Evolutionary conservation across 2,113 vertebrate species (phyloP).

Genomic region (Siniperca knerii): DNA sequence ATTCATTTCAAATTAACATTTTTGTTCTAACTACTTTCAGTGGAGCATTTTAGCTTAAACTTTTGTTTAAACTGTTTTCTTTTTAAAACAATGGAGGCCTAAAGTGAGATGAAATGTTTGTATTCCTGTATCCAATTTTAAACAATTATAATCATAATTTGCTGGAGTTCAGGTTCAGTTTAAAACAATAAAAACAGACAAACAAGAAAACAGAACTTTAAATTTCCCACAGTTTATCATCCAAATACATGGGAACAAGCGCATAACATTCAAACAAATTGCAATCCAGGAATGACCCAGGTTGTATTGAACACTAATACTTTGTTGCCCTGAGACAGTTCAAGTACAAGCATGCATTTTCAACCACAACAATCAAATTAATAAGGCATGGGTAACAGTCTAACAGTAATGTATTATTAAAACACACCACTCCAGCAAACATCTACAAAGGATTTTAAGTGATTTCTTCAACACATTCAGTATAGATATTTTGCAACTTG

Average conservation of each 20-base stretch:
- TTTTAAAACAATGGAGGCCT: not conserved
- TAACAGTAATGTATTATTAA: not conserved
- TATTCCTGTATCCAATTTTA: not conserved
- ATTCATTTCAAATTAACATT: not conserved
- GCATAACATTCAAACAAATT: not conserved
- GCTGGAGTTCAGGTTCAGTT: not conserved
- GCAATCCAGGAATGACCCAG: not conserved
- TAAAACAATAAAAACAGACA: not conserved
- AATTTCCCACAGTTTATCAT: not conserved
- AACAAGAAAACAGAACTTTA: slow-evolving; percentile 2
- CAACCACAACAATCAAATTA: not conserved
- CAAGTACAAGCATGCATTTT: not conserved
- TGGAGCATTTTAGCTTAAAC: not conserved
- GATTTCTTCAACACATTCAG: not conserved
- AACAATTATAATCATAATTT: not conserved
- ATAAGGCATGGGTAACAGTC: not conserved
- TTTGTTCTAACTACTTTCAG: not conserved
- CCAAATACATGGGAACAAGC: not conserved
- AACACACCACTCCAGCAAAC: not conserved
- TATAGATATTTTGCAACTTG: not conserved
- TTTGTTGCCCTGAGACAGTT: not conserved
- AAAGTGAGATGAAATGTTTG: not conserved
- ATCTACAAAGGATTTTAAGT: not conserved
- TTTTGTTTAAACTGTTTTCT: not conserved
- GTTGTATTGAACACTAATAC: not conserved